These are phyloP conservation scores for Catharus bicknelli DNA, from an alignment of 2,113 vertebrate genomes.

Conservation along the genomic window DNA sequence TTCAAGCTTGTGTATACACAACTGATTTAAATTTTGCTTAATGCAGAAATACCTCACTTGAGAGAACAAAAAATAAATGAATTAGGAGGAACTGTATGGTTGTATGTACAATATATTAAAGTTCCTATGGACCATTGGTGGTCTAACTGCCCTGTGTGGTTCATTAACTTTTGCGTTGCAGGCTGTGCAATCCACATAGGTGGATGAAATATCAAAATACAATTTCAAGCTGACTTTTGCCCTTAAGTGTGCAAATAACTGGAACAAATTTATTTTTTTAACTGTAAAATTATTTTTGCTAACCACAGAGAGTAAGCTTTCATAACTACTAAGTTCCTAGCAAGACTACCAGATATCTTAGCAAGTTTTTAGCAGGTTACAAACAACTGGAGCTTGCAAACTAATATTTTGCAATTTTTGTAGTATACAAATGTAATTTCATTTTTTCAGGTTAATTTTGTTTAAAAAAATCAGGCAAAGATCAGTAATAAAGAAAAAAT, in stretches of 20 bases:
- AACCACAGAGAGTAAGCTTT: not conserved
- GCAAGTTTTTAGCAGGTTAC: not conserved
- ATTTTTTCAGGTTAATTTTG: not conserved
- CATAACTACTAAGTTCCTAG: not conserved
- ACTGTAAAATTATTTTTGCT: not conserved
- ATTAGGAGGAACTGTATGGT: not conserved
- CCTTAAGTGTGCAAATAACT: not conserved
- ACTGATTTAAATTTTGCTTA: not conserved
- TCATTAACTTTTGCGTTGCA: constrained; percentile 23
- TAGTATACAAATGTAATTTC: rapidly evolving
- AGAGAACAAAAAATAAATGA: not conserved
- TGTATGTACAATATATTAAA: not conserved
- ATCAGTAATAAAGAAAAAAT: not conserved
- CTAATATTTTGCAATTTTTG: not conserved
- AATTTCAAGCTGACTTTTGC: constrained; percentile 17
- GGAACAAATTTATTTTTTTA: not conserved
- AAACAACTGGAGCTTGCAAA: not conserved
- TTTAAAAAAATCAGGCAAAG: not conserved
- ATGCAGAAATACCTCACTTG: not conserved
- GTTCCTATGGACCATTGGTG: not conserved
- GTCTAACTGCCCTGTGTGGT: not conserved
- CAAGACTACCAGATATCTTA: not conserved
- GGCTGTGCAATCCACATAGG: not conserved
- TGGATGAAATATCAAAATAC: constrained; percentile 3
- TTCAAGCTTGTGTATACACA: not conserved